Percentiles rank a stretch among this genome's conserved stretches.
Conservation (phyloP, 1,140 invertebrate species). For the Lepidurus packardi region DNA sequence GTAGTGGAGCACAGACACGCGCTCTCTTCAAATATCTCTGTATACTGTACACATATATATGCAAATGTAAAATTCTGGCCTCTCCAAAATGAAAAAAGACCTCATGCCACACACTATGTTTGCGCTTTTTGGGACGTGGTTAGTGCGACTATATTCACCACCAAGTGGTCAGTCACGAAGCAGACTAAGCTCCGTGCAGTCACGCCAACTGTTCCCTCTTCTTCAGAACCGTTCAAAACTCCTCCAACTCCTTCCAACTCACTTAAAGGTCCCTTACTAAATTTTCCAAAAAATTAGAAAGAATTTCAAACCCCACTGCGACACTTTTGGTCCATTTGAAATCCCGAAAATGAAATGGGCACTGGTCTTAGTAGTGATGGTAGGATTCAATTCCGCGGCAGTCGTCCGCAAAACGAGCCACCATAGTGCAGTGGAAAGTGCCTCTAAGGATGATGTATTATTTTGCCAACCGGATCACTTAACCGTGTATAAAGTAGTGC, state of each 20-base stretch:
- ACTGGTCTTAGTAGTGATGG: neutral
- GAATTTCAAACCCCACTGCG: neutral
- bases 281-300: neutral
- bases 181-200: neutral
- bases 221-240: neutral
- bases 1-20: neutral
- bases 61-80: neutral
- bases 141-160: neutral
- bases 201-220: neutral
- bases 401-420: neutral
- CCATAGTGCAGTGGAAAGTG: neutral
- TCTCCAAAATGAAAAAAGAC: neutral
- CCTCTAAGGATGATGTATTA: neutral
- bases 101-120: slow-evolving; percentile 1
- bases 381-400: neutral
- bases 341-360: neutral
- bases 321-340: neutral
- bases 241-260: neutral
- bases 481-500: slow-evolving; percentile 48
- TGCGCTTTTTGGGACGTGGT: neutral
- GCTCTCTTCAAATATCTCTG: neutral
- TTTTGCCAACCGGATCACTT: slow-evolving; percentile 43
- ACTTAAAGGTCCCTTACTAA: no score
- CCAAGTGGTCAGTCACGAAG: slow-evolving; percentile 5
- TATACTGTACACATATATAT: neutral